Conservation (phyloP, 2,113 vertebrate species). For the Chroicocephalus ridibundus region DNA sequence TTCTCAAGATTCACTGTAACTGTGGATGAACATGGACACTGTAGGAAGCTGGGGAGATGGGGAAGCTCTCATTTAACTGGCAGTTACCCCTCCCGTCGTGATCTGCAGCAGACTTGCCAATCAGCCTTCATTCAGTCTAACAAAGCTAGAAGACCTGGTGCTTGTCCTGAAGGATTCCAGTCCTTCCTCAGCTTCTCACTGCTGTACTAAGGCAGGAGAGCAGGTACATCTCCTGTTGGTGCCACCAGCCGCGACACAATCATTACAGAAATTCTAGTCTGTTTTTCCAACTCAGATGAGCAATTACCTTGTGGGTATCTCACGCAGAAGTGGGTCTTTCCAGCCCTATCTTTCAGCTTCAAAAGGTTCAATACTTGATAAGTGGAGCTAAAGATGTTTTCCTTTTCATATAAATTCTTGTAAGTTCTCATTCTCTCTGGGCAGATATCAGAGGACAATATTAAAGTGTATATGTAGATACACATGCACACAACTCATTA, state of each 20-base stretch:
- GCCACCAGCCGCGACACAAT: fast-evolving
- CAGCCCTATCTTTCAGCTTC: not conserved
- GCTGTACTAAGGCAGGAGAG: not conserved
- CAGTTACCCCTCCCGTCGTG: not conserved
- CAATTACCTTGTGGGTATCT: not conserved
- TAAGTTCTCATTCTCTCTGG: not conserved
- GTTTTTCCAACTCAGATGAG: not conserved
- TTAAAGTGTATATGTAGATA: not conserved
- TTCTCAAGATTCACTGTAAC: not conserved
- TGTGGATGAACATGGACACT: fast-evolving
- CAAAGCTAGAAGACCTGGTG: not conserved
- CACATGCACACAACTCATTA: not conserved
- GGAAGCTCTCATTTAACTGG: not conserved
- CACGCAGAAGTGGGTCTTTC: not conserved
- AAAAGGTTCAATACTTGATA: not conserved
- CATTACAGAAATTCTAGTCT: not conserved
- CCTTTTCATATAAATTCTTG: not conserved
- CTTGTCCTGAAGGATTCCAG: not conserved
- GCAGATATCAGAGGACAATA: not conserved
- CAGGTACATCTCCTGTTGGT: not conserved
- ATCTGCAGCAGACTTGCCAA: not conserved
- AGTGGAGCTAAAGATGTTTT: not conserved
- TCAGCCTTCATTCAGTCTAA: not conserved
- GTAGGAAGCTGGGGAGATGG: not conserved
- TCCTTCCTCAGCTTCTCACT: not conserved